Conservation (phyloP, 2,113 vertebrate species). For the Gallinago paraguaiae region DNA sequence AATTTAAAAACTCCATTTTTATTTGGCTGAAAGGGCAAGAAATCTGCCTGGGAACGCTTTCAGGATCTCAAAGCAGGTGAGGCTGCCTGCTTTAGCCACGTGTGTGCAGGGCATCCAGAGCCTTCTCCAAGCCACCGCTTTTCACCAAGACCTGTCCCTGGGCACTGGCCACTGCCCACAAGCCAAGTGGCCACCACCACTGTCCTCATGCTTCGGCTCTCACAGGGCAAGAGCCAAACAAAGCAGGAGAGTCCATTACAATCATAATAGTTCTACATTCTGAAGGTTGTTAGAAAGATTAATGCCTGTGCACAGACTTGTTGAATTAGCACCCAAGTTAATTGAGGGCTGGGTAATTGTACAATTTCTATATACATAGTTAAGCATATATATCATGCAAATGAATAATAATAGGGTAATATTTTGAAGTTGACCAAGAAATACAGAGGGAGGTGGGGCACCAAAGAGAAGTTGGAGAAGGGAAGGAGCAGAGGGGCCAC, state of each 20-base stretch:
- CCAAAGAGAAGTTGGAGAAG: rapidly evolving
- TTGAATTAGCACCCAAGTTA: neutral
- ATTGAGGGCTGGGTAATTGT: neutral
- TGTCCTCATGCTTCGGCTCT: rapidly evolving
- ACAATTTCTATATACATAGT: neutral
- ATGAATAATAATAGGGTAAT: neutral
- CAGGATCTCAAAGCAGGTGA: neutral
- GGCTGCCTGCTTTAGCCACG: rapidly evolving
- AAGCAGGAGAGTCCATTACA: too few relatives aligned
- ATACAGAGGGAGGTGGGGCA: too few relatives aligned
- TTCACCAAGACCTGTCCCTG: neutral
- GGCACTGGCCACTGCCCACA: neutral
- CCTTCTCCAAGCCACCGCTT: rapidly evolving
- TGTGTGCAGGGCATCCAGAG: neutral
- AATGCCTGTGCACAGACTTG: neutral
- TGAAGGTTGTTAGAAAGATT: neutral
- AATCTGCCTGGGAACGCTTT: rapidly evolving
- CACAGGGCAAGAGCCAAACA: neutral
- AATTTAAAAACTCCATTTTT: neutral
- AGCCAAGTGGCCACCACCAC: rapidly evolving
- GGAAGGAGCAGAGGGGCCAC: neutral
- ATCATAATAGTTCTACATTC: neutral
- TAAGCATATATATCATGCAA: neutral
- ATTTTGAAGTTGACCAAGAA: neutral
- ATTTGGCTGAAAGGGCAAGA: neutral